Base-by-base conservation (phyloP, 1,140 invertebrate genomes). In the Platorchestia sp. region DNA sequence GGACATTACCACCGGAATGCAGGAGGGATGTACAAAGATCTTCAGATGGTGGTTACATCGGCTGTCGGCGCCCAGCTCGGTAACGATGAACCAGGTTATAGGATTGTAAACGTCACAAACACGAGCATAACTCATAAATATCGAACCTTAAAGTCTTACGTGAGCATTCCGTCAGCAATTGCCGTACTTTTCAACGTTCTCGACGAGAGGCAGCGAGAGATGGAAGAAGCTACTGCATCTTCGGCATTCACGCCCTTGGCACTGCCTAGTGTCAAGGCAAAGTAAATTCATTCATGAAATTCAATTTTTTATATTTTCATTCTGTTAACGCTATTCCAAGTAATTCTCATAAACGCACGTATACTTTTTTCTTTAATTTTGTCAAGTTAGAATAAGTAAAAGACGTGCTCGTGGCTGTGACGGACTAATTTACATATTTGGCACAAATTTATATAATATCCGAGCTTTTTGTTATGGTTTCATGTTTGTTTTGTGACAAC, bases 1-100 rank as follows among this genome's bases (percentile, higher is more conserved):
- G 98, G 98, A 1, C 97, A 98, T 97, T 97, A 97, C 96, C 98
- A 98, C 96, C 96, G 97, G n/a, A 98, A 98, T 96, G 97, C 96
- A n/a, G 97, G 97, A 44, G 97, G 97, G 36, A 96, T 96, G 36
- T 97, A 97, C 96, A 97, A 97, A 95, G 96, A 97, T 87, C 95
- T 98, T 95, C 97, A 97, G 96, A 96, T 97, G 47, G 97, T 98
- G 10, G 97, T 97, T 0, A 98, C 98, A 10, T 97, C 97, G 41
- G 98, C 98, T 22, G 97, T 98, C 95, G 97, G 97, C 40, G 97
- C 96, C 42, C 97, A 97, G 96, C 86, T 97, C 7, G 97, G 97
- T 6, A 95, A 96, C 75, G 97, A 97, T 96, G 96, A 97, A 91
- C 97, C 97, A 45, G 98, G 97, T 47, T 97, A 97, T 91, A 96